phyloP scores from a whole-genome alignment of 2,888 invertebrate species.

The Omphaloscelis lunosa region DNA sequence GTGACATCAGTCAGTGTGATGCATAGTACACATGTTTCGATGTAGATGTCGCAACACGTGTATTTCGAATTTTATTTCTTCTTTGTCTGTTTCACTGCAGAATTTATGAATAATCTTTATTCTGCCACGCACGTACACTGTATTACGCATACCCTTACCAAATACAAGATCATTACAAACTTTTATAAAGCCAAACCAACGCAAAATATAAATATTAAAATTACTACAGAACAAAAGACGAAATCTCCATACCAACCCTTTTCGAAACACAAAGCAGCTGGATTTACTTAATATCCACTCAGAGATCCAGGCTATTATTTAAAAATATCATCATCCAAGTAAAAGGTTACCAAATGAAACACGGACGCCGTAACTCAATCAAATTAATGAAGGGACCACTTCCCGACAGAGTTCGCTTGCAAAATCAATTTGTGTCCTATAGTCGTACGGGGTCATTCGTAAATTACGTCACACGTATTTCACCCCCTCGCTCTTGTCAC shows the following conservation, averaged over 20 bases:
- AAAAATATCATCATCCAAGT: constrained; percentile 36
- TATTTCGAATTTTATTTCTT: not conserved
- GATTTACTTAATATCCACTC: constrained; percentile 27
- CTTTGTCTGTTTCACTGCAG: not conserved
- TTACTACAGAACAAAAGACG: constrained; percentile 35
- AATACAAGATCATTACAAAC: constrained; percentile 32
- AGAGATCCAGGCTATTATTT: constrained; percentile 29
- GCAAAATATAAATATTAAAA: constrained; percentile 44
- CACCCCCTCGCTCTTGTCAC: accelerated
- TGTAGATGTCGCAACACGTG: too few relatives aligned
- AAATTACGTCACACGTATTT: constrained; percentile 11
- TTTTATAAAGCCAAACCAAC: constrained; percentile 25
- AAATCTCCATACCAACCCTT: constrained; percentile 49
- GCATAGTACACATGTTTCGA: too few relatives aligned
- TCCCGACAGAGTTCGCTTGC: constrained; percentile 49
- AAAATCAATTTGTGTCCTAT: constrained; percentile 65
- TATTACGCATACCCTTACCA: constrained; percentile 31
- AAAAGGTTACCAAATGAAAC: constrained; percentile 26
- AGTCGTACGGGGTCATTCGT: not conserved
- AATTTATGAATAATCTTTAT: not conserved
- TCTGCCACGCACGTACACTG: not conserved
- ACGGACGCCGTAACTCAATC: constrained; percentile 59
- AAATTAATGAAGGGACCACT: constrained; percentile 63
- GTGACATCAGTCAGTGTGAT: too few relatives aligned
- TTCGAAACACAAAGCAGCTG: constrained; percentile 31